Conservation (phyloP, 2,888 invertebrate species). For the Cremastinae sp. region DNA sequence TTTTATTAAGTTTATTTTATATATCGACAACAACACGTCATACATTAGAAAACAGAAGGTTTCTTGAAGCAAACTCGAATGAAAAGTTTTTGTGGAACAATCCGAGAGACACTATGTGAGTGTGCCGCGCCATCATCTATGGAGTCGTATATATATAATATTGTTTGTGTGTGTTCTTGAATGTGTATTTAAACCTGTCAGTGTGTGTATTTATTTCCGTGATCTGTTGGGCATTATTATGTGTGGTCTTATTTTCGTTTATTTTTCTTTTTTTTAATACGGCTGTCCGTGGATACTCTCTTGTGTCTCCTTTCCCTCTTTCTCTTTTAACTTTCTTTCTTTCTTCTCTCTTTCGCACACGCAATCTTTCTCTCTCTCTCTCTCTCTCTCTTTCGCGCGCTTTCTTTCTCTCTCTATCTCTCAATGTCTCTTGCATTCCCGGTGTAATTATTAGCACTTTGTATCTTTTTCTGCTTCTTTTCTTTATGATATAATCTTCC, state of each 20-base stretch:
- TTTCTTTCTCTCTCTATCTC: conserved; percentile 48
- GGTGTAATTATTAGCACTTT: conserved; percentile 51
- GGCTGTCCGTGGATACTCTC: conserved; percentile 66
- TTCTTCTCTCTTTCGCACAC: conserved; percentile 59
- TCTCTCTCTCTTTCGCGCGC: conserved; percentile 62
- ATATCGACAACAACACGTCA: conserved; percentile 81
- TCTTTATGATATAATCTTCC: too few relatives aligned
- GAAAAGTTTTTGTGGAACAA: conserved; percentile 81
- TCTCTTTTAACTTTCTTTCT: conserved; percentile 57
- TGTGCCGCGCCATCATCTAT: conserved; percentile 81
- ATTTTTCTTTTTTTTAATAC: conserved; percentile 51
- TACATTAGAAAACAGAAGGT: conserved; percentile 81
- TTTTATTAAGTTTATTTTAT: conserved; percentile 81
- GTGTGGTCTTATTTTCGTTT: conserved; percentile 58
- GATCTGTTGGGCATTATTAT: conserved; percentile 68
- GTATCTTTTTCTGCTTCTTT: conserved; percentile 39
- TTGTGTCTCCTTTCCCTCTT: conserved; percentile 63
- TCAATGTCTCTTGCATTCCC: conserved; percentile 54
- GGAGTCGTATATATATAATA: conserved; percentile 81
- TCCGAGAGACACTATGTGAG: conserved; percentile 81
- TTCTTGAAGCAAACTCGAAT: conserved; percentile 81
- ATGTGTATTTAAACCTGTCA: conserved; percentile 63
- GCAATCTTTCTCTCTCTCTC: conserved; percentile 61
- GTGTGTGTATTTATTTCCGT: conserved; percentile 66
- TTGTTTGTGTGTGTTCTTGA: conserved; percentile 71